Base-by-base conservation (phyloP, 2,113 vertebrate species). In the Columba livia region DNA sequence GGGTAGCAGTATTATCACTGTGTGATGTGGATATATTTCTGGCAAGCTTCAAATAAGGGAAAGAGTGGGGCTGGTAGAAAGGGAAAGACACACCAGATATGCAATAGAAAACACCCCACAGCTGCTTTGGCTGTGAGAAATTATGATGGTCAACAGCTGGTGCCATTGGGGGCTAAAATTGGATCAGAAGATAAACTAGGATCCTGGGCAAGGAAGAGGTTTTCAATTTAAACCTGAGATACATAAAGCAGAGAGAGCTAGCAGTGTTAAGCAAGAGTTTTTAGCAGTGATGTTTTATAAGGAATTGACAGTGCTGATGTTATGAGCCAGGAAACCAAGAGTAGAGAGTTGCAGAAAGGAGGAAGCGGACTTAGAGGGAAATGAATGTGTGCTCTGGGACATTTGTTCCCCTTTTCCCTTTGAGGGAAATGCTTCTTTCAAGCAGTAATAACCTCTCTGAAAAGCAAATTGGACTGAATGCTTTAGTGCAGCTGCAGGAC, bases 351-450 rank as follows among this genome's bases (percentile, higher is more conserved):
- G 69, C 31, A 92, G 34, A 86, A 85, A 84, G 56, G 32, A 51
- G 47, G 29, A 62, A 72, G 71, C 25, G 8, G 79, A 40, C 44
- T 17, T 61, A 79, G 42, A 81, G 36, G 5, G n/a, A 93, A 78
- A 92, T n/a, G 7, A 88, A 73, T 70, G 50, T 79, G 14, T 51
- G 67, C 50, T 82, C 62, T 82, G 84, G 42, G 87, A 85, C 56
- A 73, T 96, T 87, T 88, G 4, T 71, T 88, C 34, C 77, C 25
- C 50, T 70, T 38, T 51, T 90, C 56, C 88, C 5, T 79, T 80
- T 86, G 75, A 86, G 28, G 83, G 26, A 88, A 95, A 90, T 67
- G n/a, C 38, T 66, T 65, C 48, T 84, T 93, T 88, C 53, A 84
- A 92, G 40, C 31, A 67, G 48, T 57, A 95, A 91, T 90, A 87